Evolutionary conservation across 2,888 invertebrate genomes (phyloP).

Genomic region (Pasiphila rectangulata): DNA sequence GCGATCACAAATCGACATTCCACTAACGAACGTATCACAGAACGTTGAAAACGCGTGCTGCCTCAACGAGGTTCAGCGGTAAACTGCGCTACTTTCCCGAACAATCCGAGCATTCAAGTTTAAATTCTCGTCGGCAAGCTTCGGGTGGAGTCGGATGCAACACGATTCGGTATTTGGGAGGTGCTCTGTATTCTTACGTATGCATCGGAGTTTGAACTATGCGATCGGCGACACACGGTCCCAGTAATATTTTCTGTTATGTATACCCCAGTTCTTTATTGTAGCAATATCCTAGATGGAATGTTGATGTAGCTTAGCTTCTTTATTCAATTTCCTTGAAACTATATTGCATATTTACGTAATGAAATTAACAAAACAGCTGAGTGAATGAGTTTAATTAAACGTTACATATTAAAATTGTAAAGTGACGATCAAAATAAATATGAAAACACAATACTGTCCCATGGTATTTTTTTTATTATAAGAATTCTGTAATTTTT

Average conservation of each 20-base stretch:
- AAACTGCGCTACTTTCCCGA: conserved; percentile 51
- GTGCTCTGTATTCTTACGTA: conserved; percentile 31
- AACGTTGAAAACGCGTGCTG: conserved; percentile 35
- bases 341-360: neutral
- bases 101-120: conserved; percentile 45
- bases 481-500: too few species aligned
- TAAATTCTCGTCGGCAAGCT: conserved; percentile 43
- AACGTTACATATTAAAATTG: neutral
- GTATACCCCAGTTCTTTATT: conserved; percentile 17
- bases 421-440: too few species aligned
- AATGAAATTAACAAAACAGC: neutral
- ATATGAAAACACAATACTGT: too few species aligned
- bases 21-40: conserved; percentile 27
- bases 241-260: conserved; percentile 14
- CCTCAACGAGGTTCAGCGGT: conserved; percentile 41
- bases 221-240: conserved; percentile 21
- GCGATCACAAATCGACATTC: conserved; percentile 47
- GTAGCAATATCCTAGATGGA: conserved; percentile 20
- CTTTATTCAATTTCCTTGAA: conserved; percentile 4
- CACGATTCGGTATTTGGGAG: conserved; percentile 38
- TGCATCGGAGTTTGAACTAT: conserved; percentile 34
- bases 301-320: conserved; percentile 4
- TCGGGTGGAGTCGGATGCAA: conserved; percentile 44
- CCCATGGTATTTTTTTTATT: too few species aligned
- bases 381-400: neutral